Evolutionary conservation across 2,113 vertebrate genomes (phyloP).

Genomic region (Bungarus multicinctus): DNA sequence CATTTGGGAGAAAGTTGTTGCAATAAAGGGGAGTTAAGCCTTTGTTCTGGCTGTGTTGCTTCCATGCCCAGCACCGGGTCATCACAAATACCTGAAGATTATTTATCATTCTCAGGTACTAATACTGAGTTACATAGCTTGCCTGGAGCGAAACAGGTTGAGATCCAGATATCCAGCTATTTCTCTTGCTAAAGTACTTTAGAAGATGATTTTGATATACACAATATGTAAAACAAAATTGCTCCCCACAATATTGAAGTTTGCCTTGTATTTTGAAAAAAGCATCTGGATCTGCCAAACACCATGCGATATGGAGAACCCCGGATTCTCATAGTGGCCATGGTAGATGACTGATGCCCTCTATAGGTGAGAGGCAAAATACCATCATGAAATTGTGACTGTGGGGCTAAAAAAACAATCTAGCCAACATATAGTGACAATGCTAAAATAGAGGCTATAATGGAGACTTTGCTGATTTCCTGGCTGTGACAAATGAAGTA

Average conservation of each 20-base stretch:
- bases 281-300: not conserved
- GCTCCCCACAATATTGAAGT: not conserved
- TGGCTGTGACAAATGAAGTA: no score
- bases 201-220: not conserved
- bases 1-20: no score
- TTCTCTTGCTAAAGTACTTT: not conserved
- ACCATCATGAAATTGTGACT: not conserved
- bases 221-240: not conserved
- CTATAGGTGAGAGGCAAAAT: not conserved
- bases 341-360: not conserved
- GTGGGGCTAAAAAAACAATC: not conserved
- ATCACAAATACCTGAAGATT: not conserved
- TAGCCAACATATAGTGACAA: not conserved
- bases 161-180: not conserved
- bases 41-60: no score
- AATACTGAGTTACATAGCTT: not conserved
- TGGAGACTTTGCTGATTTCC: no score
- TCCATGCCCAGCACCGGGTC: no score
- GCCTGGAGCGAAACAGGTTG: not conserved
- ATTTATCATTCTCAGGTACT: not conserved
- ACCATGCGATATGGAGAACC: not conserved
- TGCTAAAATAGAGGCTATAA: not conserved
- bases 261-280: not conserved
- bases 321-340: not conserved
- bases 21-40: no score